Base-by-base conservation (phyloP, 2,113 vertebrate species). In the Oncorhynchus masou region DNA sequence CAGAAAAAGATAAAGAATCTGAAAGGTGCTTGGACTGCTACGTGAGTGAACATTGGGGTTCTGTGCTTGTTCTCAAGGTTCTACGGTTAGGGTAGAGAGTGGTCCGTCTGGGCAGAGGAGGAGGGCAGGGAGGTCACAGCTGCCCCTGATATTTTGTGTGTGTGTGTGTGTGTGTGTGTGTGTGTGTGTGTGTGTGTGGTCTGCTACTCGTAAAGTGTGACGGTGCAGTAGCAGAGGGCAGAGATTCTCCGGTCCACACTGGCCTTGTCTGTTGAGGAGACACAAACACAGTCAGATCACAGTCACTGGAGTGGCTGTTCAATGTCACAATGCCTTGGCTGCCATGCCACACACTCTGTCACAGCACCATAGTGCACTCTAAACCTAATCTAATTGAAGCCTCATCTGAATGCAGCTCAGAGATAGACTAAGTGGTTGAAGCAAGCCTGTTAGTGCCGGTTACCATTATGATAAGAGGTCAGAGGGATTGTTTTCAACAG, bases 201-300 rank as follows among this genome's bases (percentile, higher is more conserved):
- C 74, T 81, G 76, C 90, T 94, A 96, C 92, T 99, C 96, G 57
- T 95, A 97, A 22, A 97, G 90, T 25, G 95, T 92, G 64, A 97
- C 95, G 1, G 95, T 92, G 84, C 95, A 95, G 84, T 91, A 96
- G 90, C 97, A 98, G 85, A 99, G 94, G 15, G 96, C 94, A 0
- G 97, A 97, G 74, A 99, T 92, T 86, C 97, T 94, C 83, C 96
- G 94, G 84, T 99, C 97, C 7, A 99, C 95, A 70, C 95, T 98
- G 31, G 94, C 95, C 88, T 99, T 99, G 90, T 98, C 97, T 98
- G 93, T 69, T 82, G 51, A 24, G 16, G 74, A 81, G 45, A 84
- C 51, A 15, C 51, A 19, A 19, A 54, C 39, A 45, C 39, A 19
- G 0, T 54, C 39, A 54, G 51, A 54, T 1, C 12, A 54, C 16